These are phyloP conservation scores for Tiphia femorata DNA, from an alignment of 2,888 invertebrate species.

Conservation along the genomic window DNA sequence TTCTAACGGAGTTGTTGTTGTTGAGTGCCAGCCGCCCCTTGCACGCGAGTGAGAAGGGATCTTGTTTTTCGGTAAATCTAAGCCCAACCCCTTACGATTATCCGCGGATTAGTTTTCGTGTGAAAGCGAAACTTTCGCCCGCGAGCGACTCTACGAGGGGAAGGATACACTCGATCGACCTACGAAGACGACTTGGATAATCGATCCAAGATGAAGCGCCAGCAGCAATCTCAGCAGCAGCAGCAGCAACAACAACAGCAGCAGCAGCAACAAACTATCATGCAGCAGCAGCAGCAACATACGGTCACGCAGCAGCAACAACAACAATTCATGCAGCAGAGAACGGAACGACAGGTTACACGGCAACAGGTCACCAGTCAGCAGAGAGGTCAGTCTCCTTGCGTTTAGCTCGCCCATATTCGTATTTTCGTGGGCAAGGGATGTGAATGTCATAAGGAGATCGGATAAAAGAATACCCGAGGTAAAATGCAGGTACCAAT, in stretches of 20 bases:
- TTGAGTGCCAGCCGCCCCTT: slow-evolving; percentile 1
- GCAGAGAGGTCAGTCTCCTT: slow-evolving; percentile 82
- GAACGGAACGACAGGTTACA: slow-evolving; percentile 84
- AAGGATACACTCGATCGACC: slow-evolving; percentile 6
- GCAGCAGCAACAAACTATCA: slow-evolving; percentile 69
- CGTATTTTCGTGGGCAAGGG: too few relatives aligned
- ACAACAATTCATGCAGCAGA: slow-evolving; percentile 72
- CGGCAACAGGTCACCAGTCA: slow-evolving; percentile 80
- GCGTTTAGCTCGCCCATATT: too few relatives aligned
- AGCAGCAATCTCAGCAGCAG: slow-evolving; percentile 68
- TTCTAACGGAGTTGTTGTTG: slow-evolving; percentile 2
- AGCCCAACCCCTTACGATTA: neutral
- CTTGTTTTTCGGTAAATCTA: neutral
- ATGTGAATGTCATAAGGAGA: too few relatives aligned
- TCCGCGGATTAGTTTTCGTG: neutral
- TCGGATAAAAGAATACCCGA: too few relatives aligned
- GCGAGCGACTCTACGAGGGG: neutral
- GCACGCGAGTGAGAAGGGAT: neutral
- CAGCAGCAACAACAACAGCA: slow-evolving; percentile 64
- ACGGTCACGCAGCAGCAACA: too few relatives aligned
- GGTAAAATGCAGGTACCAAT: too few relatives aligned
- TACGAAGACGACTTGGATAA: slow-evolving; percentile 41
- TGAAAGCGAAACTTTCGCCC: slow-evolving; percentile 10
- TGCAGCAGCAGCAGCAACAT: slow-evolving; percentile 70
- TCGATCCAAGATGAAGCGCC: slow-evolving; percentile 81